Evolutionary conservation across 2,113 vertebrate genomes (phyloP).

Genomic region (Rhabdornis inornatus): DNA sequence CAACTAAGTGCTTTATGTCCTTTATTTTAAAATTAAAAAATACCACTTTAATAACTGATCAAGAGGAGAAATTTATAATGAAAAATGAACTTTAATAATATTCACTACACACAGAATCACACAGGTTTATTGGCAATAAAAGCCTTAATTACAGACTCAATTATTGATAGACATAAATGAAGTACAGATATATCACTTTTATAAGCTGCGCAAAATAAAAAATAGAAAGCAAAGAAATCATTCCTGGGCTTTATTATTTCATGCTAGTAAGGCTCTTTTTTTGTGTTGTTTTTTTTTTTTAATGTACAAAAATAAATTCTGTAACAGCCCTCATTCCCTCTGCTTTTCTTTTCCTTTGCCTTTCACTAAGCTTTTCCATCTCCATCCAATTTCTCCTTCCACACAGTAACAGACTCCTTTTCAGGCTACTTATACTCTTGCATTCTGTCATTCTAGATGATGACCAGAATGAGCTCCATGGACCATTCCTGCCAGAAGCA

Average conservation of each 20-base stretch:
- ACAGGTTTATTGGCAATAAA: constrained; percentile 22
- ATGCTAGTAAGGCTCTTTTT: rapidly evolving
- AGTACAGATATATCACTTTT: constrained; percentile 2
- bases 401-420: neutral
- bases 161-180: constrained; percentile 38
- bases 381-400: neutral
- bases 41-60: neutral
- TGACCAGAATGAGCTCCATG: neutral
- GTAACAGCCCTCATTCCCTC: neutral
- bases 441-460: neutral
- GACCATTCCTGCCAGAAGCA: neutral
- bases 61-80: neutral
- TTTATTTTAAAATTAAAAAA: constrained; percentile 11
- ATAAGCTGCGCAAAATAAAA: neutral
- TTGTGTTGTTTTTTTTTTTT: neutral
- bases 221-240: neutral
- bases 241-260: neutral
- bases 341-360: neutral
- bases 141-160: constrained; percentile 40
- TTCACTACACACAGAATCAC: neutral
- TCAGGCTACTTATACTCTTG: neutral
- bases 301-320: neutral
- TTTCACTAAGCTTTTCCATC: neutral
- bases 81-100: constrained; percentile 5
- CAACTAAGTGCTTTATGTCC: neutral